Base-by-base conservation (phyloP, 2,888 invertebrate genomes). In the Catocala nupta region DNA sequence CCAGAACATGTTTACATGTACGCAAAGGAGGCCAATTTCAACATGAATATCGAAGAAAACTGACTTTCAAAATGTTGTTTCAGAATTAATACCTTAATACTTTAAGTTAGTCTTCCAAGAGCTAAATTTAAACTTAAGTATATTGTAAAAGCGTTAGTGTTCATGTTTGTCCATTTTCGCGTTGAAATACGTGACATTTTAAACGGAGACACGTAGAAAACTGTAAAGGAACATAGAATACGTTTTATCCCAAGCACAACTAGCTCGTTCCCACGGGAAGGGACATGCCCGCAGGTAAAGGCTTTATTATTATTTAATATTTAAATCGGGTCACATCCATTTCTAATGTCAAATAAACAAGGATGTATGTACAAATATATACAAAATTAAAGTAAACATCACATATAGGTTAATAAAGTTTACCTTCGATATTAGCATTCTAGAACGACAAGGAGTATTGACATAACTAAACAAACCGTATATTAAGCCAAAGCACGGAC, bases 1-100 rank as follows among this genome's bases (percentile, higher is more conserved):
- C 65, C 61, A 62, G 59, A 70, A 65, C 68, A 62, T 71, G 62
- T 71, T 68, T 64, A 71, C 61, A 64, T 63, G 13, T 57, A 70
- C 66, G 62, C 56, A 70, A 33, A 47, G 49, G 55, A 63, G 39
- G 36, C 36, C 55, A 70, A 70, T 59, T 63, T 12, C 36, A 16
- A 57, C 36, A 51, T 51, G n/a, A 43, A 59, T 25, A 34, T 47
- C 42, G 44, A 43, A 39, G 44, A 45, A 11, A 55, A 44, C 48
- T 51, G 7, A 9, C 16, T 47, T 47, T 47, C 16, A 8, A 3
- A 10, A 16, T 9, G 16, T 16, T 13, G 25, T 3, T 25, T 25
- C 25, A 25, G 25, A 3, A 25, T 3, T 25, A 25, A 25, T 25
- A 39, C 36, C 36, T 0, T 8, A 39, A 8, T 39, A 7, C 4